Percentiles rank a stretch among this genome's conserved stretches.
These are phyloP conservation scores for Apeira syringaria DNA, from an alignment of 2,888 invertebrate species.

Conservation along the genomic window DNA sequence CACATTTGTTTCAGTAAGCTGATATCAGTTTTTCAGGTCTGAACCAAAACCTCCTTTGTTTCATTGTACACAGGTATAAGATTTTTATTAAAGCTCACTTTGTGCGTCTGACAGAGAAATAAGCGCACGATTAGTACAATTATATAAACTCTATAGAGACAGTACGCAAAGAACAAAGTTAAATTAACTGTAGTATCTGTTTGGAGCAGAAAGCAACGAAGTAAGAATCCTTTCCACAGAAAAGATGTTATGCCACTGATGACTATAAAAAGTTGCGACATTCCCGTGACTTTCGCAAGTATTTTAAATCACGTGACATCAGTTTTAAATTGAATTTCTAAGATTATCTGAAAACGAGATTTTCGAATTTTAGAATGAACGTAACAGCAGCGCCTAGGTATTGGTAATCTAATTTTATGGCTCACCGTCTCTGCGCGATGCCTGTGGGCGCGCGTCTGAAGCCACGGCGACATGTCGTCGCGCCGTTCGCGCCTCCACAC, in stretches of 20 bases:
- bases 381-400: slow-evolving; percentile 38
- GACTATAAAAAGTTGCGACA: slow-evolving; percentile 35
- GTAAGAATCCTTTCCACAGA: slow-evolving; percentile 33
- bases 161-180: slow-evolving; percentile 34
- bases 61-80: too few species aligned
- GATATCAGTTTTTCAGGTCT: too few species aligned
- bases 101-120: slow-evolving; percentile 25
- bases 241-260: slow-evolving; percentile 28
- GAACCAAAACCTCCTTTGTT: too few species aligned
- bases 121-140: slow-evolving; percentile 17
- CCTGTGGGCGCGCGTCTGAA: slow-evolving; percentile 27
- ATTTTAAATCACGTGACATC: slow-evolving; percentile 37
- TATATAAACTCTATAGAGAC: slow-evolving; percentile 16
- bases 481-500: not conserved
- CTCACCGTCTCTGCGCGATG: slow-evolving; percentile 38
- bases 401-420: slow-evolving; percentile 69
- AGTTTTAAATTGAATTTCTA: slow-evolving; percentile 54
- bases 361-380: slow-evolving; percentile 54
- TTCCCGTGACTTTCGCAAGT: slow-evolving; percentile 23
- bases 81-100: slow-evolving; percentile 5
- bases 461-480: slow-evolving; percentile 33
- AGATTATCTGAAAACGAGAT: slow-evolving; percentile 57
- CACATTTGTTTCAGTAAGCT: too few species aligned
- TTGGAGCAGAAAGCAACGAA: slow-evolving; percentile 27
- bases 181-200: slow-evolving; percentile 37